phyloP scores from a whole-genome alignment of 2,797 vertebrate genomes.

The Syngnathus acus region DNA sequence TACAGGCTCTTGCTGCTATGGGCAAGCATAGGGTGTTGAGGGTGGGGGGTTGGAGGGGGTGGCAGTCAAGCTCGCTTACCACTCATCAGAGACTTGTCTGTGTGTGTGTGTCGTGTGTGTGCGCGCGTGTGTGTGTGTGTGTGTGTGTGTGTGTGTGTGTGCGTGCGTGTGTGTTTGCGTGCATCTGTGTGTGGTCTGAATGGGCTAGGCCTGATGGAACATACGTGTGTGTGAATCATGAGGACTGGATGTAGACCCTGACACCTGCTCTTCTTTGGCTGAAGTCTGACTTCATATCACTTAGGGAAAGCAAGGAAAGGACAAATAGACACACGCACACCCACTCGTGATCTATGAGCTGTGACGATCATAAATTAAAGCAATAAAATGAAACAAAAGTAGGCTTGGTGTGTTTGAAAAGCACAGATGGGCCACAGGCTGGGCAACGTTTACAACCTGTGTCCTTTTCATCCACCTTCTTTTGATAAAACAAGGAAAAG shows the following conservation, averaged over 20 bases:
- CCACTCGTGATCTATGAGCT: constrained; percentile 45
- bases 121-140: neutral
- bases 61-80: constrained; percentile 27
- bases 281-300: constrained; percentile 40
- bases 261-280: constrained; percentile 26
- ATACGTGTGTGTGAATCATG: constrained; percentile 43
- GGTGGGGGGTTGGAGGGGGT: constrained; percentile 39
- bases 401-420: constrained; percentile 26
- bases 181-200: constrained; percentile 22
- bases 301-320: constrained; percentile 23
- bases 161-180: neutral
- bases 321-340: constrained; percentile 20
- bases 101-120: neutral
- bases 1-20: constrained; percentile 53
- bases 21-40: constrained; percentile 33
- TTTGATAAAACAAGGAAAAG: constrained; percentile 13
- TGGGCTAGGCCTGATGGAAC: constrained; percentile 25
- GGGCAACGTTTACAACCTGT: constrained; percentile 41
- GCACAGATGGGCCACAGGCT: constrained; percentile 53
- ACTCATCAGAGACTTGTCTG: constrained; percentile 22
- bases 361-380: constrained; percentile 56
- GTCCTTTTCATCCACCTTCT: constrained; percentile 16
- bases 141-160: constrained; percentile 1
- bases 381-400: constrained; percentile 54
- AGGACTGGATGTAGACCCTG: constrained; percentile 23